Conservation (phyloP, 2,113 vertebrate genomes). For the Xenopus tropicalis region UCB_Xtro_10.0 CM004449.2:32467501-32468000, state of each 20-base stretch:
- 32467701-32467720: constrained; percentile 1
- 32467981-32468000: constrained; percentile 3
- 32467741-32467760: constrained; percentile 15
- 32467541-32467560: too few relatives aligned
- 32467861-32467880: neutral
- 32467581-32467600: neutral
- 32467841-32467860: constrained; percentile 3
- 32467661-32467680: neutral
- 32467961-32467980: neutral
- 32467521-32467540: too few relatives aligned
- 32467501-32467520: too few relatives aligned
- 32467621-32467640: too few relatives aligned
- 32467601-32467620: too few relatives aligned
- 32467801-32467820: neutral
- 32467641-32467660: neutral
- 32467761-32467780: neutral
- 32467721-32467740: constrained; percentile 3
- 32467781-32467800: constrained; percentile 14
- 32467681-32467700: constrained; percentile 8
- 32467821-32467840: constrained; percentile 1
- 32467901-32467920: neutral
- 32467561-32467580: too few relatives aligned
- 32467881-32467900: neutral
- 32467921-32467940: neutral
- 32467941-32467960: constrained; percentile 2